Conservation (phyloP, 2,797 vertebrate genomes). For the Tragopan temminckii region DNA sequence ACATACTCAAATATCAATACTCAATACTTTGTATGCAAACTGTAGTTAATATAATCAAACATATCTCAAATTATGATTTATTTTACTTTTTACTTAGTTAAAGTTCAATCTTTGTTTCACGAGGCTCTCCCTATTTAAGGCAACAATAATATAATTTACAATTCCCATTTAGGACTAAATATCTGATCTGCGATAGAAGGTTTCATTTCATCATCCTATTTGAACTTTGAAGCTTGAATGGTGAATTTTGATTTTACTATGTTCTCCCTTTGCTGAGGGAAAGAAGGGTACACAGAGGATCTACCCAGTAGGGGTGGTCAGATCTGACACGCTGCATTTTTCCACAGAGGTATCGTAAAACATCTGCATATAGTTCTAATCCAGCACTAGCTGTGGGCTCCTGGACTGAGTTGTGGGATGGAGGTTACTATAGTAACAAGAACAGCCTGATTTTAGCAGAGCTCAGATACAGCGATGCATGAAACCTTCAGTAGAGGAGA, state of each 20-base stretch:
- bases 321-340: not conserved
- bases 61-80: not conserved
- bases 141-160: not conserved
- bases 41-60: not conserved
- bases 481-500: not conserved
- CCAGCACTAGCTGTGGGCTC: not conserved
- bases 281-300: not conserved
- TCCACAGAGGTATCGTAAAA: not conserved
- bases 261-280: not conserved
- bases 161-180: not conserved
- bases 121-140: not conserved
- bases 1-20: not conserved
- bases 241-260: not conserved
- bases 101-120: not conserved
- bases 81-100: not conserved
- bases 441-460: not conserved
- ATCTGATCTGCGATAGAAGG: not conserved
- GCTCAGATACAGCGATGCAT: not conserved
- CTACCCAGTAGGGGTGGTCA: not conserved
- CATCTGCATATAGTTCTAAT: not conserved
- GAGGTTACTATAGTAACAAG: not conserved
- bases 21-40: not conserved
- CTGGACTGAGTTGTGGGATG: fast-evolving
- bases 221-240: not conserved
- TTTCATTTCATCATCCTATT: not conserved